Evolutionary conservation across 2,797 vertebrate genomes (phyloP), one percentile per base, ranked within the genome.

Genomic region (Remorina albescens): DNA sequence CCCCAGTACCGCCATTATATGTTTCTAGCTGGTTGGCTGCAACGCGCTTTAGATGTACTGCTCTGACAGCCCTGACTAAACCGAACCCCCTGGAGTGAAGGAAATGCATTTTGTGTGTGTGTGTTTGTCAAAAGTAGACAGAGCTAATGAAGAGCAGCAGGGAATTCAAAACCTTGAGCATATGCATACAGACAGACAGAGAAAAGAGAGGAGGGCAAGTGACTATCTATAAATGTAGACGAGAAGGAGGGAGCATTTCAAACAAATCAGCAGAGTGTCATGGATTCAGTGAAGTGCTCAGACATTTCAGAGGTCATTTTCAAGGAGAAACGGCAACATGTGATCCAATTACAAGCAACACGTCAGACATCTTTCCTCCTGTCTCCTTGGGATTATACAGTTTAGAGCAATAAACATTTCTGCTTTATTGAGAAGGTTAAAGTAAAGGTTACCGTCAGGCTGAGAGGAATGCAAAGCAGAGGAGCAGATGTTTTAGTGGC

Each of bases 1-100:
- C 67, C 68, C 62, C 74, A 67, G 53, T 75, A 49, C 15, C 59
- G 72, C 49, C 70, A 82, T 81, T 84, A 74, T 59, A 77, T 59
- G n/a, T 78, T 80, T 83, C 82, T 60, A 67, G 54, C 58, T 79
- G 85, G 89, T 80, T 85, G 77, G 65, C 73, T 80, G 55, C 51
- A 78, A 76, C 12, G 2, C 62, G 71, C 71, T 74, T 77, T 76
- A 61, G 71, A 84, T 78, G 53, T 62, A 54, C 69, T 64, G 76
- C 37, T 76, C 71, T 76, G 80, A 89, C 84, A 77, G 69, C 62
- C 61, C 70, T 58, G 64, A 83, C 73, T 77, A 72, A 80, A 83
- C 62, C 72, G 51, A 81, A 75, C 34, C 70, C 76, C 83, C 67
- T 44, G 75, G 64, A 61, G 78, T 32, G 60, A 62, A 41, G 66